phyloP scores from a whole-genome alignment of 2,888 invertebrate species.

The Pachliopta kotzebuea region DNA sequence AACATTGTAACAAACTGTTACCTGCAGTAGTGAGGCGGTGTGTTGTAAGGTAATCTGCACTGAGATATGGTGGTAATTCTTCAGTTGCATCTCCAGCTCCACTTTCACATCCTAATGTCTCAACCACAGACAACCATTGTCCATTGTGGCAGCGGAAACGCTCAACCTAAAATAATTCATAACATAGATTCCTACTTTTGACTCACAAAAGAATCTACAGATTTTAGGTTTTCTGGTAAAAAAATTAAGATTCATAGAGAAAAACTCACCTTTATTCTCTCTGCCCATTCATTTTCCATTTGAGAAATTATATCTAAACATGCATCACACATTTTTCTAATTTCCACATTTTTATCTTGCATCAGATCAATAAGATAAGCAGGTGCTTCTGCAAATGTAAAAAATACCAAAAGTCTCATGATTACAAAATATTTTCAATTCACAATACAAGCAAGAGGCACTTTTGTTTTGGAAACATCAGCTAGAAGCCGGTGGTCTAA shows the following conservation, averaged over 20 bases:
- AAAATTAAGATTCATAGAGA: neutral
- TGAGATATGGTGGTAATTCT: slow-evolving; percentile 87
- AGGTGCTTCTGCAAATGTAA: slow-evolving; percentile 87
- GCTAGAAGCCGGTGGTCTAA: no score
- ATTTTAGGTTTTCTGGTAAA: neutral
- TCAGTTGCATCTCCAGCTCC: slow-evolving; percentile 79
- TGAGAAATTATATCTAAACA: slow-evolving; percentile 97
- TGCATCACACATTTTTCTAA: slow-evolving; percentile 95
- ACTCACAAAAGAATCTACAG: neutral
- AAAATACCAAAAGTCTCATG: neutral
- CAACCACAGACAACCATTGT: slow-evolving; percentile 99
- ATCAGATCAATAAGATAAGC: slow-evolving; percentile 98
- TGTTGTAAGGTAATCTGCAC: slow-evolving; percentile 84
- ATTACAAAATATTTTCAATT: neutral
- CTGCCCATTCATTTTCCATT: slow-evolving; percentile 95
- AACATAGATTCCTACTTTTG: neutral
- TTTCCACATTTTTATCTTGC: slow-evolving; percentile 97
- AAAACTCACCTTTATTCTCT: slow-evolving; percentile 86
- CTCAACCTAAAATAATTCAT: slow-evolving; percentile 77
- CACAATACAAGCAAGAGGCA: no score
- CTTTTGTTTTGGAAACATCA: no score
- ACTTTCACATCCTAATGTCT: slow-evolving; percentile 82
- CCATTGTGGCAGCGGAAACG: slow-evolving; percentile 99
- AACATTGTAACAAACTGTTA: slow-evolving; percentile 34
- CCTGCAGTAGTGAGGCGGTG: slow-evolving; percentile 71